Percentiles rank a stretch among this genome's conserved stretches.
Conservation (phyloP, 1,140 invertebrate species). For the Bombus cullumanus region DNA sequence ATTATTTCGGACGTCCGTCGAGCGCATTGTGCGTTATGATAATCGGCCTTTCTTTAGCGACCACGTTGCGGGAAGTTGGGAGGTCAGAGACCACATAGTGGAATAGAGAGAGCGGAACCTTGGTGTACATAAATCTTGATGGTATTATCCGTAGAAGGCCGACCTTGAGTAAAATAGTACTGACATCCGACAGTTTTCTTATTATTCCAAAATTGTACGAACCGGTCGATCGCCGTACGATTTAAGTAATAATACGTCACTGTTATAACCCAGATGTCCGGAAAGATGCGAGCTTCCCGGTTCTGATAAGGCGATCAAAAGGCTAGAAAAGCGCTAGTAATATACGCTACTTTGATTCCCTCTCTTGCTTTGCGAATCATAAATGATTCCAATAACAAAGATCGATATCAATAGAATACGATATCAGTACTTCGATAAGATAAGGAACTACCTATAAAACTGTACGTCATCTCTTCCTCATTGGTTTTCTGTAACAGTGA, state of each 20-base stretch:
- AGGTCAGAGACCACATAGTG: neutral
- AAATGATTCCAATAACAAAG: neutral
- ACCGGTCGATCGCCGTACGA: slow-evolving; percentile 22
- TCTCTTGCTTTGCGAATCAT: too few species aligned
- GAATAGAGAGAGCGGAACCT: slow-evolving; percentile 5
- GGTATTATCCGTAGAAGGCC: slow-evolving; percentile 37
- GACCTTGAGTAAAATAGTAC: slow-evolving; percentile 45
- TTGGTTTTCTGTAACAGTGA: neutral
- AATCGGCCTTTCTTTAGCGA: slow-evolving; percentile 27
- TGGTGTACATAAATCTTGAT: slow-evolving; percentile 52
- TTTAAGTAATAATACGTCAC: neutral
- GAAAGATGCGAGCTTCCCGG: neutral
- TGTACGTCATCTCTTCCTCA: neutral
- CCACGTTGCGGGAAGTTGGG: neutral
- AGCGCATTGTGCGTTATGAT: slow-evolving; percentile 48
- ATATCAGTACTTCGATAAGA: neutral
- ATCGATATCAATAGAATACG: neutral
- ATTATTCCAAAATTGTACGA: slow-evolving; percentile 31
- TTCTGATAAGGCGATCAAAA: slow-evolving; percentile 4
- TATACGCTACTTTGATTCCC: too few species aligned
- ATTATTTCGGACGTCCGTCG: slow-evolving; percentile 10
- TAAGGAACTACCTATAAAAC: neutral
- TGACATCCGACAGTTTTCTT: slow-evolving; percentile 52
- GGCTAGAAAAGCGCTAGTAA: too few species aligned
- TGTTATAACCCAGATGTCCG: neutral